phyloP scores from a whole-genome alignment of 1,140 invertebrate species.

The Neodiprion virginianus region DNA sequence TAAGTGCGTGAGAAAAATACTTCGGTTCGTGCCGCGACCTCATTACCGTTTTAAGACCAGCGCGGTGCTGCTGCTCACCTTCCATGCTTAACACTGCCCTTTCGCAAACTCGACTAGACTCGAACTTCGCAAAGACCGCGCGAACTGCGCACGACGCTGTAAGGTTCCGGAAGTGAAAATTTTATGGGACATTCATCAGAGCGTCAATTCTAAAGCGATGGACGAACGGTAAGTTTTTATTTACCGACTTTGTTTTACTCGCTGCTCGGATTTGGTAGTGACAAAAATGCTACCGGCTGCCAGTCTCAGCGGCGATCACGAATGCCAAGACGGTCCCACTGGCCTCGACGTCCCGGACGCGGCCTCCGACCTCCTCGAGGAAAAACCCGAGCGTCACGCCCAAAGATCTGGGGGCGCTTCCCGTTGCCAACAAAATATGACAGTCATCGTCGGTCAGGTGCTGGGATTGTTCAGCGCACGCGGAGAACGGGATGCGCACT shows the following conservation, averaged over 20 bases:
- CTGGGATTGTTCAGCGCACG: not conserved
- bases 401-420: conserved; percentile 9
- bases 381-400: conserved; percentile 16
- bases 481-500: not conserved
- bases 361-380: conserved; percentile 11
- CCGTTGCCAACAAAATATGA: conserved; percentile 4
- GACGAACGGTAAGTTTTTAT: too few species aligned
- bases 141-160: not conserved
- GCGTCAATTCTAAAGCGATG: too few species aligned
- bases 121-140: not conserved
- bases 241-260: too few species aligned
- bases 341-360: conserved; percentile 11
- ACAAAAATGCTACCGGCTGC: too few species aligned
- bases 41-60: conserved; percentile 6
- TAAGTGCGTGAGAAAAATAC: conserved; percentile 25
- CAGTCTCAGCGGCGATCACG: not conserved
- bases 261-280: too few species aligned
- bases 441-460: conserved; percentile 10
- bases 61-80: not conserved
- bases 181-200: too few species aligned
- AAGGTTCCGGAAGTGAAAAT: too few species aligned
- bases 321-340: conserved; percentile 14
- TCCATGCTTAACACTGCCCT: not conserved
- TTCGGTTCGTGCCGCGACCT: conserved; percentile 8
- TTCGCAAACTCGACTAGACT: not conserved